Conservation (phyloP, 2,113 vertebrate species). For the Probosciger aterrimus region DNA sequence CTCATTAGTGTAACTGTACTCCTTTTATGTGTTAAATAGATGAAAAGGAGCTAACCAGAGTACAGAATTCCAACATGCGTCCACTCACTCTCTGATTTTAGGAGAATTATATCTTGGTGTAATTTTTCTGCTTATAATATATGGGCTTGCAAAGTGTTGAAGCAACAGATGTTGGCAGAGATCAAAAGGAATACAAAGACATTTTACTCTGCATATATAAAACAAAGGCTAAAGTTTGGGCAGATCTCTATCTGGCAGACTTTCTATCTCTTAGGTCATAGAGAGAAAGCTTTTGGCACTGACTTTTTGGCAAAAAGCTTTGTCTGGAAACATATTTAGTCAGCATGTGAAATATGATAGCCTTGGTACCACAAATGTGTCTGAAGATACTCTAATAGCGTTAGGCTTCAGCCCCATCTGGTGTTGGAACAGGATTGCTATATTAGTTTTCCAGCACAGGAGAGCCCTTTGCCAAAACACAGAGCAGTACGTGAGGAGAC, state of each 20-base stretch:
- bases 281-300: constrained; percentile 47
- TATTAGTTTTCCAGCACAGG: neutral
- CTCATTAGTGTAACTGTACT: neutral
- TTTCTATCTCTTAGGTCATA: constrained; percentile 30
- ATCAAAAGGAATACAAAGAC: neutral
- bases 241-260: neutral
- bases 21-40: neutral
- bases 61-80: neutral
- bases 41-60: neutral
- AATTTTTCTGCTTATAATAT: neutral
- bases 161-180: neutral
- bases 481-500: neutral
- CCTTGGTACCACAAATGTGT: neutral
- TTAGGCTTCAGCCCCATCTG: constrained; percentile 77
- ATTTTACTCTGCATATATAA: neutral
- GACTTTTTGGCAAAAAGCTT: constrained; percentile 43
- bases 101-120: neutral
- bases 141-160: neutral
- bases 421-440: constrained; percentile 50
- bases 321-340: constrained; percentile 66
- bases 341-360: constrained; percentile 35
- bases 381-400: constrained; percentile 14
- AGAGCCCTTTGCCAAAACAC: constrained; percentile 4
- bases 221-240: neutral
- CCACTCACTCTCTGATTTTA: neutral